These are phyloP conservation scores for Sebastes kiyomatsui DNA, from an alignment of 2,797 vertebrate genomes.

Conservation along the genomic window DNA sequence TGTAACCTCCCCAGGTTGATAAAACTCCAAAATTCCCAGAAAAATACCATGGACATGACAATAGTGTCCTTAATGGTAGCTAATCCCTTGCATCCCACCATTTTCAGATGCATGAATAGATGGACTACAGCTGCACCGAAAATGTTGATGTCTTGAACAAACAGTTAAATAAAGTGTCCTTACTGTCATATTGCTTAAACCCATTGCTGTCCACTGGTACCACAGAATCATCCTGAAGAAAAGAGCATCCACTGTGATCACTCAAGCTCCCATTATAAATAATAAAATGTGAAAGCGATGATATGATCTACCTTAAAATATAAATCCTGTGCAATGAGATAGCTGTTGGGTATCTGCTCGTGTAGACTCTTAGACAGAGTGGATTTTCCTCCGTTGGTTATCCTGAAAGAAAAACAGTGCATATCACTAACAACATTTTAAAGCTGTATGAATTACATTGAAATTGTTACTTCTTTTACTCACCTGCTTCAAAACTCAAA, in stretches of 20 bases:
- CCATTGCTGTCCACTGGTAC: constrained; percentile 88
- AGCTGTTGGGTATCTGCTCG: constrained; percentile 86
- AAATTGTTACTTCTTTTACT: neutral
- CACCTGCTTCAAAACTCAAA: too few species aligned
- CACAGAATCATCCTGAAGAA: constrained; percentile 85
- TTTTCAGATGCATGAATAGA: neutral
- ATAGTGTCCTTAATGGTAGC: neutral
- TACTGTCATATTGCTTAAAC: constrained; percentile 94
- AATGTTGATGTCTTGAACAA: neutral
- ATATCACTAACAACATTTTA: neutral
- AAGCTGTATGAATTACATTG: neutral
- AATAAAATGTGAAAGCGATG: neutral
- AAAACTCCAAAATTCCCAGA: neutral
- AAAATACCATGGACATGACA: neutral
- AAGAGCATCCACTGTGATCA: neutral
- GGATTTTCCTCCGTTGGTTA: constrained; percentile 95
- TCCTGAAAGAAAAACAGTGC: constrained; percentile 67
- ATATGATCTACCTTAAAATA: constrained; percentile 90
- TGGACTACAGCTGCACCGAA: neutral
- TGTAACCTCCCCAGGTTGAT: neutral
- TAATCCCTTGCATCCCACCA: neutral
- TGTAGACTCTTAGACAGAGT: constrained; percentile 87
- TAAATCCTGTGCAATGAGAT: constrained; percentile 88
- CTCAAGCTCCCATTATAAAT: neutral
- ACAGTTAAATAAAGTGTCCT: constrained; percentile 45